Percentiles rank a stretch among this genome's conserved stretches.
Conservation (phyloP, 2,797 vertebrate genomes). For the Odontamblyopus rebecca region DNA sequence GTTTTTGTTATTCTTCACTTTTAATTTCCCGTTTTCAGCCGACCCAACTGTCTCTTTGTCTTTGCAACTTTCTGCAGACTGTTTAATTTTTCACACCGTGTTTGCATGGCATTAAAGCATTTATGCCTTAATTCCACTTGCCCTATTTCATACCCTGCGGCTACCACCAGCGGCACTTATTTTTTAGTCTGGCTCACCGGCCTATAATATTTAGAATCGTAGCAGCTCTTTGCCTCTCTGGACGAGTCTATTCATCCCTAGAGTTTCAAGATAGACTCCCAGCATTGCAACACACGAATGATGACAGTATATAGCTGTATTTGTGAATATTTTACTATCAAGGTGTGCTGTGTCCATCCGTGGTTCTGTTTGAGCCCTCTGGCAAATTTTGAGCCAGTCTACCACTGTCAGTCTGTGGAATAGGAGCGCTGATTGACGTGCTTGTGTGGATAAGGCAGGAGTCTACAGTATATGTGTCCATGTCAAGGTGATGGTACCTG, state of each 20-base stretch:
- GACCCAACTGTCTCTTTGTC: background rate
- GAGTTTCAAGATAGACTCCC: conserved; percentile 42
- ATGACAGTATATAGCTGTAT: conserved; percentile 4
- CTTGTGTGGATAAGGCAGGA: conserved; percentile 21
- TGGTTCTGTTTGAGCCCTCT: conserved; percentile 41
- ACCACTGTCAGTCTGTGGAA: conserved; percentile 48
- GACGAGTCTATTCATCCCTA: conserved; percentile 39
- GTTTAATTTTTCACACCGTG: conserved; percentile 1
- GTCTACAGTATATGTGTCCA: conserved; percentile 9
- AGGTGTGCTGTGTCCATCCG: conserved; percentile 24
- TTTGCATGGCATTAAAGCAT: conserved; percentile 15
- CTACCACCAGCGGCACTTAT: conserved; percentile 12
- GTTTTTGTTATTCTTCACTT: background rate
- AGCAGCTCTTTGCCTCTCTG: conserved; percentile 30
- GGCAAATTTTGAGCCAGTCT: conserved; percentile 51
- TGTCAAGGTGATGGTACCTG: conserved; percentile 22
- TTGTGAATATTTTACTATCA: conserved; percentile 1
- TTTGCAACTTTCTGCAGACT: conserved; percentile 8
- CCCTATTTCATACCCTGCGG: conserved; percentile 17
- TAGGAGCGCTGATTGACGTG: conserved; percentile 48
- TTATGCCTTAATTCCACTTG: conserved; percentile 19
- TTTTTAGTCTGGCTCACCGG: conserved; percentile 29
- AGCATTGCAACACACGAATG: conserved; percentile 24
- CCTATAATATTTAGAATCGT: conserved; percentile 34
- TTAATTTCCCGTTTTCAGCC: background rate